Evolutionary conservation across 2,888 invertebrate species (phyloP).

Genomic region (Eueremaeus valkanovi): DNA sequence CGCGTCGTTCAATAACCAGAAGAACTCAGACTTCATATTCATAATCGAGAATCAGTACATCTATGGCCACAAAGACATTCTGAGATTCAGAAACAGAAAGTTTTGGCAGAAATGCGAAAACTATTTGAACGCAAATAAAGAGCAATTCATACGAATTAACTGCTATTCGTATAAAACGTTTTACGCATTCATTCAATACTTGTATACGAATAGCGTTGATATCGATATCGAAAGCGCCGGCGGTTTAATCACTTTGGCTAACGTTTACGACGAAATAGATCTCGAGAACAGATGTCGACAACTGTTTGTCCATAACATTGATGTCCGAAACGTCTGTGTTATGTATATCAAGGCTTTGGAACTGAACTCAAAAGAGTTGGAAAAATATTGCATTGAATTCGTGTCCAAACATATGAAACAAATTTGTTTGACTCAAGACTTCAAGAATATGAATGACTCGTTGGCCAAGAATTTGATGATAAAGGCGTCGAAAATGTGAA

Average conservation of each 20-base stretch:
- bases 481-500: too few species aligned
- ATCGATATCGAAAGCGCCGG: neutral
- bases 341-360: too few species aligned
- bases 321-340: neutral
- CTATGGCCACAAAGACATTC: conserved; percentile 12
- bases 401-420: too few species aligned
- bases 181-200: neutral
- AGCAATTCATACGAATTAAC: neutral
- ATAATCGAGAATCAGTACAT: neutral
- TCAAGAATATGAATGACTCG: too few species aligned
- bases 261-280: neutral
- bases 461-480: too few species aligned
- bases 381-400: too few species aligned
- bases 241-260: neutral
- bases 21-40: neutral
- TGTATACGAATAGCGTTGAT: neutral
- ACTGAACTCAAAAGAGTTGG: too few species aligned
- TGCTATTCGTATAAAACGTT: neutral
- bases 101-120: neutral
- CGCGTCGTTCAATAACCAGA: neutral
- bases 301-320: too few species aligned
- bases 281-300: neutral
- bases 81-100: neutral
- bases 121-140: neutral
- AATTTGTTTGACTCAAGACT: too few species aligned